Percentiles rank a stretch among this genome's conserved stretches.
Conservation (phyloP, 2,797 vertebrate genomes). For the Anas acuta region DNA sequence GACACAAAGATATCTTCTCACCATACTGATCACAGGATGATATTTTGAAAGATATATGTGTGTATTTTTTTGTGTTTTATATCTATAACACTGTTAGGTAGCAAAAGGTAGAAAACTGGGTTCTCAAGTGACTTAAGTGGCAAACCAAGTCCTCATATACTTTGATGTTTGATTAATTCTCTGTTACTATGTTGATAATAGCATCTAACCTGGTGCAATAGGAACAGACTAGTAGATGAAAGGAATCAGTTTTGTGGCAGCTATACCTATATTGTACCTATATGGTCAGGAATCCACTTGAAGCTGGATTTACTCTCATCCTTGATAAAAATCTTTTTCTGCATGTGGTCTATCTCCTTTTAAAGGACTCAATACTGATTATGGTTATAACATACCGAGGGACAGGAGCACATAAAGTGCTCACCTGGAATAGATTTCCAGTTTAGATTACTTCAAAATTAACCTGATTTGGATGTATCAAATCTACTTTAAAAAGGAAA, state of each 20-base stretch:
- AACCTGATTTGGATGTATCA: neutral
- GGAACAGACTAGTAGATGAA: neutral
- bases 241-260: neutral
- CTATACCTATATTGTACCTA: neutral
- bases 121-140: neutral
- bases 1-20: neutral
- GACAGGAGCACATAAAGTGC: neutral
- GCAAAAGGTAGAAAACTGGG: neutral
- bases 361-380: neutral
- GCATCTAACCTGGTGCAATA: neutral
- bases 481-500: neutral
- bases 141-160: neutral
- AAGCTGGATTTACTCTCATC: neutral
- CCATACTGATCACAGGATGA: neutral
- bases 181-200: neutral
- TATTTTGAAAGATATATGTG: neutral
- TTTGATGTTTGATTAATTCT: neutral
- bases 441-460: neutral
- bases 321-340: neutral
- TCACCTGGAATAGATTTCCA: neutral
- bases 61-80: neutral
- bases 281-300: neutral
- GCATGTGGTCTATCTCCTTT: neutral
- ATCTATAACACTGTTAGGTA: neutral
- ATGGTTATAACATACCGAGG: neutral